phyloP scores from a whole-genome alignment of 1,140 invertebrate genomes.

The Glomeris maerens region DNA sequence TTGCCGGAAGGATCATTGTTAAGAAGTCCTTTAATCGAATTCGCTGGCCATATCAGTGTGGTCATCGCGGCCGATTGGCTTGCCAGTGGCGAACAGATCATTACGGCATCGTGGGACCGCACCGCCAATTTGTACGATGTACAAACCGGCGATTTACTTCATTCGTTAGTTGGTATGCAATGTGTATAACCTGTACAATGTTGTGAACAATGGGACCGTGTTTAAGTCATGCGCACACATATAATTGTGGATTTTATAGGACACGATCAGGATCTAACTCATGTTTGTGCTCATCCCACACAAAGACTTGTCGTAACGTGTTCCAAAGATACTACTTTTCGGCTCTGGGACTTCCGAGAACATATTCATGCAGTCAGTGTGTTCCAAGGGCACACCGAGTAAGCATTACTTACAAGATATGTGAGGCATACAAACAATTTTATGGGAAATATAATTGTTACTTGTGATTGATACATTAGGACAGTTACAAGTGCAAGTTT shows the following conservation, averaged over 20 bases:
- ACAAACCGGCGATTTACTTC: slow-evolving; percentile 81
- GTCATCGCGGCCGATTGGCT: slow-evolving; percentile 95
- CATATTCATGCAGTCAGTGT: slow-evolving; percentile 90
- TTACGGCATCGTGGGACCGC: slow-evolving; percentile 97
- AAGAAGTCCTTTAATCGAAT: slow-evolving; percentile 65
- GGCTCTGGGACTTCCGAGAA: slow-evolving; percentile 94
- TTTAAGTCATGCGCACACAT: not conserved
- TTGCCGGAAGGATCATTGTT: slow-evolving; percentile 37
- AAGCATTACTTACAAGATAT: slow-evolving; percentile 30
- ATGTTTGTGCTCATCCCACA: slow-evolving; percentile 73
- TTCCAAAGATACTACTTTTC: slow-evolving; percentile 90
- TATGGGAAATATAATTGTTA: too few species aligned
- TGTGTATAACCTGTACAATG: not conserved
- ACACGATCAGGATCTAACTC: slow-evolving; percentile 91
- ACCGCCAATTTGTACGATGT: slow-evolving; percentile 91
- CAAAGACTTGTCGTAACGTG: slow-evolving; percentile 89
- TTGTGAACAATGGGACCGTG: not conserved
- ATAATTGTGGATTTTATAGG: slow-evolving; percentile 36
- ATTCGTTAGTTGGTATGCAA: slow-evolving; percentile 52
- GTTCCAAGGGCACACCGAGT: slow-evolving; percentile 97
- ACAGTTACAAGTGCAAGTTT: slow-evolving; percentile 94
- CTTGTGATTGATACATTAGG: too few species aligned
- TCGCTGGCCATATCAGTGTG: slow-evolving; percentile 70
- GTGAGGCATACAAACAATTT: too few species aligned
- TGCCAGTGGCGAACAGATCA: slow-evolving; percentile 62